phyloP scores from a whole-genome alignment of 2,888 invertebrate genomes.

The Hirtodrosophila cameraria region DNA sequence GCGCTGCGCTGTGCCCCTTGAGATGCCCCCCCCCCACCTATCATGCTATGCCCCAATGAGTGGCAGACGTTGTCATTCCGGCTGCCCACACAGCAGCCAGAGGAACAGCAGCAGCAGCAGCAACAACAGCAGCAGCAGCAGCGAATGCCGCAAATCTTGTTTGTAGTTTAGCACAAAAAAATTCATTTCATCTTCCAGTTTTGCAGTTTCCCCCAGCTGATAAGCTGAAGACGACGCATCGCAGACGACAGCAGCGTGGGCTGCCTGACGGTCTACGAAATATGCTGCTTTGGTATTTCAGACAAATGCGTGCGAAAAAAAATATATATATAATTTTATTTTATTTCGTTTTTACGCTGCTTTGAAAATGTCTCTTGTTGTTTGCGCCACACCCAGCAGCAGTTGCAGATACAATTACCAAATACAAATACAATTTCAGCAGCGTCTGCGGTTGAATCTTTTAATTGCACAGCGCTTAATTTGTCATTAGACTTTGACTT shows the following conservation, averaged over 20 bases:
- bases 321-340: too few species aligned
- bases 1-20: neutral
- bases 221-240: slow-evolving; percentile 50
- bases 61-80: slow-evolving; percentile 54
- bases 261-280: slow-evolving; percentile 17
- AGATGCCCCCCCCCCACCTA: too few species aligned
- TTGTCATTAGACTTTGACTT: slow-evolving; percentile 78
- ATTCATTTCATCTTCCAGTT: slow-evolving; percentile 72
- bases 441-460: slow-evolving; percentile 34
- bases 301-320: slow-evolving; percentile 72
- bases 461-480: slow-evolving; percentile 76
- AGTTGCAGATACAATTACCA: slow-evolving; percentile 1
- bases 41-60: slow-evolving; percentile 15
- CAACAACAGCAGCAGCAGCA: neutral
- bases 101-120: slow-evolving; percentile 3
- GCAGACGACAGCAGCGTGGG: slow-evolving; percentile 45
- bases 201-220: slow-evolving; percentile 52
- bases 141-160: slow-evolving; percentile 61
- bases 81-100: slow-evolving; percentile 65
- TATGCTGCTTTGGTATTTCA: slow-evolving; percentile 34
- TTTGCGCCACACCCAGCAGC: slow-evolving; percentile 44
- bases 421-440: slow-evolving; percentile 27
- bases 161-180: slow-evolving; percentile 72
- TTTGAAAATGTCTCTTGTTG: slow-evolving; percentile 41
- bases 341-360: slow-evolving; percentile 23